Evolutionary conservation across 1,140 invertebrate genomes (phyloP).

Genomic region (Calliopsis andreniformis): DNA sequence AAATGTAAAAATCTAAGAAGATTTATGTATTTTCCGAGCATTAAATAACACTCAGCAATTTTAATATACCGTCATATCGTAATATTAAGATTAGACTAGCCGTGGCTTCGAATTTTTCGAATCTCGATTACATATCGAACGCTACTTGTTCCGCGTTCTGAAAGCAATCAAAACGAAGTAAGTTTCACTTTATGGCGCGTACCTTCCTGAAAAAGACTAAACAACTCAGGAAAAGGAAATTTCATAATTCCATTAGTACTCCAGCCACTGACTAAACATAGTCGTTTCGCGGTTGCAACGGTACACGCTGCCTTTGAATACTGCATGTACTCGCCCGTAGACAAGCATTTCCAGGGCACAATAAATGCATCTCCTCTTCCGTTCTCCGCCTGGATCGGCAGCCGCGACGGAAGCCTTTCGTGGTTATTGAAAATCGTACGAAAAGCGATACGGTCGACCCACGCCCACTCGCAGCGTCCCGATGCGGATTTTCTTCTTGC

Average conservation of each 20-base stretch:
- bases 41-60: too few relatives aligned
- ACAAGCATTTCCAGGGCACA: conserved; percentile 19
- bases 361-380: conserved; percentile 19
- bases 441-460: conserved; percentile 37
- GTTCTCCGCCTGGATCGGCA: background rate
- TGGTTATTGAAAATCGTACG: conserved; percentile 46
- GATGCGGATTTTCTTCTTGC: background rate
- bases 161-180: too few relatives aligned
- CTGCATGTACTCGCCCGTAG: background rate
- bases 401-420: conserved; percentile 28
- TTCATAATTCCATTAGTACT: background rate
- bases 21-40: too few relatives aligned
- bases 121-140: too few relatives aligned
- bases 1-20: too few relatives aligned
- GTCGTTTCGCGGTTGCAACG: conserved; percentile 1
- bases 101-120: too few relatives aligned
- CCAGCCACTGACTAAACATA: background rate
- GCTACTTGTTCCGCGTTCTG: too few relatives aligned
- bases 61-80: too few relatives aligned
- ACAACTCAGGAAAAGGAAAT: background rate
- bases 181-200: too few relatives aligned
- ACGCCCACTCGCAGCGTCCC: background rate
- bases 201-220: background rate
- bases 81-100: too few relatives aligned
- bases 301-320: background rate